Percentiles rank a stretch among this genome's conserved stretches.
Evolutionary conservation across 2,888 invertebrate species (phyloP).

Genomic region (Macroteleia sp.): DNA sequence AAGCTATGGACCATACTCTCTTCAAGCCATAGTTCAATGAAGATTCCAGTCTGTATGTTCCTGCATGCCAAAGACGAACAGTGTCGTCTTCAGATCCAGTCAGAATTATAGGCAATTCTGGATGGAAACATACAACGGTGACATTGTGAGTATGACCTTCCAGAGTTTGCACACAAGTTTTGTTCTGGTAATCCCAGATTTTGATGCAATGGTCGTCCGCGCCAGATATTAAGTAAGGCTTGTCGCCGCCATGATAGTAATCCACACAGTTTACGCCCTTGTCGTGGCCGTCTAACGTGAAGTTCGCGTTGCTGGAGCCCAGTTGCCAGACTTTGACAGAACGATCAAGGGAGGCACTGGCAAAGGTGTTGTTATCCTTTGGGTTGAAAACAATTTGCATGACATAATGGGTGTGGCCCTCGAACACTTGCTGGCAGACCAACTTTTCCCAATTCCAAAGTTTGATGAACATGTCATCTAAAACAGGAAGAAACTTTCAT

Average conservation of each 20-base stretch:
- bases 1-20: conserved; percentile 98
- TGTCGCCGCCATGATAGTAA: conserved; percentile 99
- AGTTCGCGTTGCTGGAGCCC: conserved; percentile 98
- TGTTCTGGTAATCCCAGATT: conserved; percentile 99
- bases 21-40: conserved; percentile 99
- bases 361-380: conserved; percentile 99
- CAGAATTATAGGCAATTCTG: conserved; percentile 97
- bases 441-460: conserved; percentile 95
- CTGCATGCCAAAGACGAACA: conserved; percentile 99
- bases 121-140: conserved; percentile 97
- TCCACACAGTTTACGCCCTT: conserved; percentile 99
- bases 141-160: conserved; percentile 99
- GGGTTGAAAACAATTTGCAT: conserved; percentile 99
- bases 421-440: conserved; percentile 98
- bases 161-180: conserved; percentile 99
- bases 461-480: conserved; percentile 99
- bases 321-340: conserved; percentile 99
- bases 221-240: conserved; percentile 99
- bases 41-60: conserved; percentile 97
- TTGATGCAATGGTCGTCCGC: conserved; percentile 99
- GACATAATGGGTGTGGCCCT: conserved; percentile 99
- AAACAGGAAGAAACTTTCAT: no score
- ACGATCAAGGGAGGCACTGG: conserved; percentile 98
- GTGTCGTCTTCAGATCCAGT: conserved; percentile 99
- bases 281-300: conserved; percentile 98